Conservation (phyloP, 2,113 vertebrate species). For the Lagopus muta region DNA sequence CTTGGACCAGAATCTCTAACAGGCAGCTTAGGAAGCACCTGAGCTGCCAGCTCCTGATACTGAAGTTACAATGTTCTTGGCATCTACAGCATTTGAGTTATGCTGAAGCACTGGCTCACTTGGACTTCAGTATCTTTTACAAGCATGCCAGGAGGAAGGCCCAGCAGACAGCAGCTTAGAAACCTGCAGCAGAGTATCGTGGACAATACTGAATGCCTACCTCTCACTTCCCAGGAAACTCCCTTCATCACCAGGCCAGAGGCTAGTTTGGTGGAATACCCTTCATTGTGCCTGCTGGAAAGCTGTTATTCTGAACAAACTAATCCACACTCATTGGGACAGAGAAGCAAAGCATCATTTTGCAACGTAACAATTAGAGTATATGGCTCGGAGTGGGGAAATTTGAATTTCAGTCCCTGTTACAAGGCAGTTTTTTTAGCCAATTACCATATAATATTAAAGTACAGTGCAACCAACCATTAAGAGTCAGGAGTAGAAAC, state of each 20-base stretch:
- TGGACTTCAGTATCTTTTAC: not conserved
- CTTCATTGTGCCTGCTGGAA: slow-evolving; percentile 5
- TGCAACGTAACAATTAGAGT: slow-evolving; percentile 38
- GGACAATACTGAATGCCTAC: not conserved
- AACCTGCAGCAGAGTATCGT: not conserved
- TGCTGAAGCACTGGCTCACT: not conserved
- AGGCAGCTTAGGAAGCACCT: not conserved
- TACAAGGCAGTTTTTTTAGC: slow-evolving; percentile 23
- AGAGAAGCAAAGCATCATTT: slow-evolving; percentile 22
- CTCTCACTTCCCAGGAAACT: not conserved
- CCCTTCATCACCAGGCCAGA: not conserved
- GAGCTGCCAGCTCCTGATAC: not conserved
- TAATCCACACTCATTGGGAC: slow-evolving; percentile 1
- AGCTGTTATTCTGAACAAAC: slow-evolving; percentile 45
- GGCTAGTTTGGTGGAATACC: slow-evolving; percentile 5
- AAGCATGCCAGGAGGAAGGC: not conserved
- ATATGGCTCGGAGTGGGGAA: not conserved
- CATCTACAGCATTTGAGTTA: not conserved
- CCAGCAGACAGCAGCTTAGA: not conserved
- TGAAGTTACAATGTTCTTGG: not conserved
- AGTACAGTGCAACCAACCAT: not conserved
- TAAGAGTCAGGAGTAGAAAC: slow-evolving; percentile 16
- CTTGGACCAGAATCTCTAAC: not conserved
- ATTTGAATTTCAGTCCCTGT: slow-evolving; percentile 39
- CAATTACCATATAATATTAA: slow-evolving; percentile 36